phyloP scores from a whole-genome alignment of 2,797 vertebrate genomes.

The Falco naumanni region DNA sequence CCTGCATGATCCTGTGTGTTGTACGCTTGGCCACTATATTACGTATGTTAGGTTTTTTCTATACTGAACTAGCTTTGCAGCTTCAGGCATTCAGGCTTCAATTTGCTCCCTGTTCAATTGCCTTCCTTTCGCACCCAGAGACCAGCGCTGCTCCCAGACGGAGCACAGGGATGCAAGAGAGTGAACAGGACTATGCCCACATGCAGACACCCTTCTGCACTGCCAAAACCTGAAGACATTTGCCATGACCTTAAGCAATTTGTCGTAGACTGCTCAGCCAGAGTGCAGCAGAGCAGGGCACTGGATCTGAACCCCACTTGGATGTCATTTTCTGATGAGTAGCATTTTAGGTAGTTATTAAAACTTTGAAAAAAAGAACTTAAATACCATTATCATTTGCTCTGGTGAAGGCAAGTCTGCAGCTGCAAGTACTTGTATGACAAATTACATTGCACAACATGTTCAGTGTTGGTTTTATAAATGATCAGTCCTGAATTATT shows the following conservation, averaged over 20 bases:
- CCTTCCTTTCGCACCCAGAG: background rate
- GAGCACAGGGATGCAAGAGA: background rate
- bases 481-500: background rate
- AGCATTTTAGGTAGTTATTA: background rate
- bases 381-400: background rate
- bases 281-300: background rate
- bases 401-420: background rate
- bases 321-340: background rate
- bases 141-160: background rate
- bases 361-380: background rate
- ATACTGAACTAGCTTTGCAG: background rate
- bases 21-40: background rate
- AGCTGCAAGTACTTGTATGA: background rate
- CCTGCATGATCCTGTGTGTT: background rate
- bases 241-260: background rate
- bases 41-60: background rate
- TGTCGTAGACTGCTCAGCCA: background rate
- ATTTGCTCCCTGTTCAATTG: background rate
- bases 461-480: background rate
- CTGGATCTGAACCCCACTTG: background rate
- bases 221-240: background rate
- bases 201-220: accelerated
- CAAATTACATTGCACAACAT: background rate
- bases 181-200: background rate
- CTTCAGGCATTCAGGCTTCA: background rate